A percentile compares a stretch with the other conserved stretches of the same genome.
Evolutionary conservation across 2,888 invertebrate species (phyloP).

Genomic region (Herminia tarsipennalis): DNA sequence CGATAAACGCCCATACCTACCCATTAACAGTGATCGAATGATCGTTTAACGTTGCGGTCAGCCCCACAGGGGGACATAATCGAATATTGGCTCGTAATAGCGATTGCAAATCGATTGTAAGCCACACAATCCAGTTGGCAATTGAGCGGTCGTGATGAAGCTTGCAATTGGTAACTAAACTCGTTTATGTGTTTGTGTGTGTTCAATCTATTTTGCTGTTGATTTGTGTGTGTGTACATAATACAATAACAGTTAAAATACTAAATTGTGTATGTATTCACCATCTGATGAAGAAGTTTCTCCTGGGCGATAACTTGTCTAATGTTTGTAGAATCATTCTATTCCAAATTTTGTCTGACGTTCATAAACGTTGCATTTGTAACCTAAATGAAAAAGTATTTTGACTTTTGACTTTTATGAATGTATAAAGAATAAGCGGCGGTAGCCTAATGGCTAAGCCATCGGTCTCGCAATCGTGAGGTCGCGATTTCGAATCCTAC

Average conservation of each 20-base stretch:
- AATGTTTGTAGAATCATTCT: no score
- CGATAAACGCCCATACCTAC: conserved; percentile 24
- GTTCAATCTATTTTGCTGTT: not conserved
- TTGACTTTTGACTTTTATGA: no score
- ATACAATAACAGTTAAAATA: conserved; percentile 49
- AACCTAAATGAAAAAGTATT: no score
- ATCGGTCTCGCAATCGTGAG: no score
- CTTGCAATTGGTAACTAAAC: conserved; percentile 42
- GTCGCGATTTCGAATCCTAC: no score
- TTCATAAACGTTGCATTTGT: no score
- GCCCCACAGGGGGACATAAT: conserved; percentile 58
- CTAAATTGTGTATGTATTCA: conserved; percentile 24
- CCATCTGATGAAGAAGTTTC: no score
- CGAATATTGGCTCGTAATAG: conserved; percentile 67
- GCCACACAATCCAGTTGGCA: conserved; percentile 59
- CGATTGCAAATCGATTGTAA: conserved; percentile 73
- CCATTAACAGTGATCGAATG: conserved; percentile 48
- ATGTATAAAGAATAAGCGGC: no score
- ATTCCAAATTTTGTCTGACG: no score
- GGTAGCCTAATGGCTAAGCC: no score
- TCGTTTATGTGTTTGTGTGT: conserved; percentile 3
- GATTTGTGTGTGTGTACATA: not conserved
- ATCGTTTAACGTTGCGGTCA: conserved; percentile 48
- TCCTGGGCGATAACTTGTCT: no score
- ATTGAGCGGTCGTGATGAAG: conserved; percentile 50